phyloP scores from a whole-genome alignment of 2,888 invertebrate genomes.

The Scaeva pyrastri region DNA sequence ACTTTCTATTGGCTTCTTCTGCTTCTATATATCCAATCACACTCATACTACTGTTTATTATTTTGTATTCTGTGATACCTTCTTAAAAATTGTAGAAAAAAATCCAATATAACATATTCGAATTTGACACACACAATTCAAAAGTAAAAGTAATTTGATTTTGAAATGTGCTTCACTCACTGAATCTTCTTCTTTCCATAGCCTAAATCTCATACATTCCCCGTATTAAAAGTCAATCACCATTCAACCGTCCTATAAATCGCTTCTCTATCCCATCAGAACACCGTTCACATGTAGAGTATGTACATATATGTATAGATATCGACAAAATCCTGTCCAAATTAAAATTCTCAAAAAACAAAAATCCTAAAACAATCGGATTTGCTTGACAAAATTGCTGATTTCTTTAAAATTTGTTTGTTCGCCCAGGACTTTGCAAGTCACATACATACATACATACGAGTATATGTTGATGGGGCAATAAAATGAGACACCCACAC shows the following conservation, averaged over 20 bases:
- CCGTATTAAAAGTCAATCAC: conserved; percentile 69
- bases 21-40: no score
- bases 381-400: conserved; percentile 75
- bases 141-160: background rate
- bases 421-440: conserved; percentile 37
- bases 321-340: conserved; percentile 63
- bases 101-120: no score
- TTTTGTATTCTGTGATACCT: no score
- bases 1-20: no score
- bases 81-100: no score
- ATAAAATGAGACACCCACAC: conserved; percentile 53
- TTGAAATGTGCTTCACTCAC: conserved; percentile 52
- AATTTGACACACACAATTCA: no score
- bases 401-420: conserved; percentile 62
- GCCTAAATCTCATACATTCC: conserved; percentile 6
- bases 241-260: conserved; percentile 62
- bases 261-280: conserved; percentile 46
- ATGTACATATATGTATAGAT: no score
- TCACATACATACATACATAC: background rate
- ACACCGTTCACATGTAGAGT: no score
- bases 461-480: conserved; percentile 30
- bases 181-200: background rate
- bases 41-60: no score
- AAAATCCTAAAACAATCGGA: conserved; percentile 69
- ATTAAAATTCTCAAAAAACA: conserved; percentile 66